These are phyloP conservation scores for Hippocampus comes DNA, from an alignment of 2,113 vertebrate species.

Conservation along the genomic window DNA sequence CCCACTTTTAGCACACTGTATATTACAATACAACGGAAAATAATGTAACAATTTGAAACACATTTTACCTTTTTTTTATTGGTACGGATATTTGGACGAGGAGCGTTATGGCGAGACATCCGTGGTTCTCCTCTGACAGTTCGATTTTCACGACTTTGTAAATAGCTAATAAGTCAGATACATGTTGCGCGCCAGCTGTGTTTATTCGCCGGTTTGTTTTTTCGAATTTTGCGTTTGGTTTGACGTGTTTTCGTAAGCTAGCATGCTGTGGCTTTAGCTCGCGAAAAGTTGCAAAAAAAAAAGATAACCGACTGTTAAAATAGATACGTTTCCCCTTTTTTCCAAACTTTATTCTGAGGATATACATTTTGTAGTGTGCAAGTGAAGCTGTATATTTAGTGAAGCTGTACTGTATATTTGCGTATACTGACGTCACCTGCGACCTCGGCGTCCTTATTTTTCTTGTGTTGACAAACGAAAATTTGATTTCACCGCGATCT, in stretches of 20 bases:
- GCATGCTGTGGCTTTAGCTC: background rate
- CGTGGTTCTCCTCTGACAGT: background rate
- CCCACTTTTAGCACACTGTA: too few species aligned
- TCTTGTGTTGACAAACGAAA: background rate
- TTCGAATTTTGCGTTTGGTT: background rate
- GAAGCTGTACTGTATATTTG: background rate
- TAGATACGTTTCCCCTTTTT: background rate
- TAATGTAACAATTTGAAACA: too few species aligned
- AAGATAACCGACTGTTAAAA: background rate
- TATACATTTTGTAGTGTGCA: background rate
- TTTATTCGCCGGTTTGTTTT: background rate
- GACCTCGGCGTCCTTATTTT: background rate
- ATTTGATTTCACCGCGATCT: background rate
- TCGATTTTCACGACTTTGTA: background rate
- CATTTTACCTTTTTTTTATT: too few species aligned
- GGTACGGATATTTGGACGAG: background rate
- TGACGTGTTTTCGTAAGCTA: background rate
- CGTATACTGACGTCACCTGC: background rate
- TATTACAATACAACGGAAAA: too few species aligned
- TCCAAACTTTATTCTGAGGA: background rate
- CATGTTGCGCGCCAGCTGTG: background rate
- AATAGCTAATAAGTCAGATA: too few species aligned
- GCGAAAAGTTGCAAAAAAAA: background rate
- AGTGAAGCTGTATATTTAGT: background rate
- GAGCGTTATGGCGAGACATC: background rate